Evolutionary conservation across 2,113 vertebrate species (phyloP).

Genomic region (Myotis yumanensis): DNA sequence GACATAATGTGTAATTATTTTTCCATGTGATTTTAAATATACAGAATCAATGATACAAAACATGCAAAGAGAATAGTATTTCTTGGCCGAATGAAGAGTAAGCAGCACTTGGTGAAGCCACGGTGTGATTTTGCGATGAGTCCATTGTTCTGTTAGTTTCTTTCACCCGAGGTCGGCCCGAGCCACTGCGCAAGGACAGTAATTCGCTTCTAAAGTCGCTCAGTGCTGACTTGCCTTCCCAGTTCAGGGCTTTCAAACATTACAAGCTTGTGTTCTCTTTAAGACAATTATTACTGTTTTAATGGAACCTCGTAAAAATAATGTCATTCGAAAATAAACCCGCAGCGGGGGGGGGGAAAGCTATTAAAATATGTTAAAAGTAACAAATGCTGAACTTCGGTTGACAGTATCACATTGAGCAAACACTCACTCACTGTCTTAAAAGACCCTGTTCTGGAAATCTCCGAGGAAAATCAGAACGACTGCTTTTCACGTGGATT

Average conservation of each 20-base stretch:
- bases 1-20: conserved; percentile 39
- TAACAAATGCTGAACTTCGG: conserved; percentile 58
- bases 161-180: background rate
- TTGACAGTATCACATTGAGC: background rate
- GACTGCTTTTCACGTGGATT: background rate
- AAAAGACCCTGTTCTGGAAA: background rate
- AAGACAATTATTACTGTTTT: conserved; percentile 39
- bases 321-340: conserved; percentile 60
- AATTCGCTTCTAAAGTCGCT: background rate
- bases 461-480: conserved; percentile 25
- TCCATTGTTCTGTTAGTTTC: background rate
- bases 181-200: background rate
- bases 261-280: conserved; percentile 40
- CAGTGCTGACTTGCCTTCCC: background rate
- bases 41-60: conserved; percentile 24
- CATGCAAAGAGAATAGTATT: conserved; percentile 31
- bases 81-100: conserved; percentile 12
- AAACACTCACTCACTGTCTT: background rate
- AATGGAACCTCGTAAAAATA: conserved; percentile 68
- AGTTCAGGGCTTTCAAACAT: conserved; percentile 27
- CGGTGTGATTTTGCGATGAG: background rate
- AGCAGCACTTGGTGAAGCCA: background rate
- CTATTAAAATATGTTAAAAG: conserved; percentile 64
- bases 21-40: conserved; percentile 63
- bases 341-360: background rate